A percentile compares a stretch with the other conserved stretches of the same genome.
These are phyloP conservation scores for Patella pellucida DNA, from an alignment of 2,888 invertebrate species.

Conservation along the genomic window DNA sequence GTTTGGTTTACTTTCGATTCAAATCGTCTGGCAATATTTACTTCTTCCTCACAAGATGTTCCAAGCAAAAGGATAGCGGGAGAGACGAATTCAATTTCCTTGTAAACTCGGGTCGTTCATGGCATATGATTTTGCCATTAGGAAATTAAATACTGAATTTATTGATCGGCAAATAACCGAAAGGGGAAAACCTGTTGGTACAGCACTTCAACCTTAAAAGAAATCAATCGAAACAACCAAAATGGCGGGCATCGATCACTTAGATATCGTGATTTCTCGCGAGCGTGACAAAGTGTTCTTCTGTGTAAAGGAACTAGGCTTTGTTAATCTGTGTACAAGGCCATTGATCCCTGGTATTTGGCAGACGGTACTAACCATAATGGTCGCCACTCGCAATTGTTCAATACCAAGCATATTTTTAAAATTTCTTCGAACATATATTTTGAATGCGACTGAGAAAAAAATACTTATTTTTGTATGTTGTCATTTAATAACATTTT, in stretches of 20 bases:
- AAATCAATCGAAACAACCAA: slow-evolving; percentile 5
- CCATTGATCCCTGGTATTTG: neutral
- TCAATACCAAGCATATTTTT: too few relatives aligned
- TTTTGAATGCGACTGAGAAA: too few relatives aligned
- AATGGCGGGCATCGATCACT: neutral
- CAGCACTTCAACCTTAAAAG: neutral
- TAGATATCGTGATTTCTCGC: slow-evolving; percentile 8
- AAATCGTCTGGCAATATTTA: neutral
- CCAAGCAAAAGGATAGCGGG: neutral
- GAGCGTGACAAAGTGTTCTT: neutral
- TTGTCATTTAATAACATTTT: too few relatives aligned
- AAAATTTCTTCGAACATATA: too few relatives aligned
- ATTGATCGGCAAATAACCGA: neutral
- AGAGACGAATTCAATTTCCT: neutral
- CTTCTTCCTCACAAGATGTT: neutral
- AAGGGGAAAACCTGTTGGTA: neutral
- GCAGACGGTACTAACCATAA: too few relatives aligned
- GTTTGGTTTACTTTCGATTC: neutral
- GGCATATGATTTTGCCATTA: slow-evolving; percentile 4
- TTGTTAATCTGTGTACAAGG: neutral
- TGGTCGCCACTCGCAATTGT: too few relatives aligned
- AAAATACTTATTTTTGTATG: too few relatives aligned
- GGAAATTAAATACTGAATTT: neutral
- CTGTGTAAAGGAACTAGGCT: neutral
- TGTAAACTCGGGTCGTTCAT: neutral